Conservation (phyloP, 2,797 vertebrate genomes). For the Clarias fuscus region DNA sequence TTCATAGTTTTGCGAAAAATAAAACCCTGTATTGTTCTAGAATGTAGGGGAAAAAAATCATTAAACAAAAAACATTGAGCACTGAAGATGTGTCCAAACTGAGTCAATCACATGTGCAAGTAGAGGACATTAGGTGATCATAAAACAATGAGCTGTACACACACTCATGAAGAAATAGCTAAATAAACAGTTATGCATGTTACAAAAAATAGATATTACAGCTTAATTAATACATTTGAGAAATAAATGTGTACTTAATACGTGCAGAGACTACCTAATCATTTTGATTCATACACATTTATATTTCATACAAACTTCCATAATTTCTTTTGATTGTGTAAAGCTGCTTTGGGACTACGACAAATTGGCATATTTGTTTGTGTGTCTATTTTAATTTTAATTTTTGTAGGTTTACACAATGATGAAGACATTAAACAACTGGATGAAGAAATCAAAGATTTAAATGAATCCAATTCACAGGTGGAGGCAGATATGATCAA, state of each 20-base stretch:
- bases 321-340: no score
- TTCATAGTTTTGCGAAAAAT: no score
- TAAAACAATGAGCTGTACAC: not conserved
- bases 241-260: not conserved
- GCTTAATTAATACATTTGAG: not conserved
- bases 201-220: not conserved
- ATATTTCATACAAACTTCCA: no score
- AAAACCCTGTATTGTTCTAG: no score
- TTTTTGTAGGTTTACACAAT: slow-evolving; percentile 87
- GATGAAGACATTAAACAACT: slow-evolving; percentile 98
- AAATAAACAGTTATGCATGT: not conserved
- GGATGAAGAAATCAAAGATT: slow-evolving; percentile 98
- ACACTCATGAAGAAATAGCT: not conserved
- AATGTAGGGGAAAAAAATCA: no score
- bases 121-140: not conserved
- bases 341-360: no score
- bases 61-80: no score
- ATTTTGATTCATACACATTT: no score
- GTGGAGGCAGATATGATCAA: slow-evolving; percentile 99
- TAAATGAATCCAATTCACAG: slow-evolving; percentile 96
- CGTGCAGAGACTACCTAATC: no score
- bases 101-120: not conserved
- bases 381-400: slow-evolving; percentile 31
- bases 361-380: not conserved
- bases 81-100: not conserved